These are phyloP conservation scores for Anagyrus pseudococci DNA, from an alignment of 2,888 invertebrate species.

Conservation along the genomic window DNA sequence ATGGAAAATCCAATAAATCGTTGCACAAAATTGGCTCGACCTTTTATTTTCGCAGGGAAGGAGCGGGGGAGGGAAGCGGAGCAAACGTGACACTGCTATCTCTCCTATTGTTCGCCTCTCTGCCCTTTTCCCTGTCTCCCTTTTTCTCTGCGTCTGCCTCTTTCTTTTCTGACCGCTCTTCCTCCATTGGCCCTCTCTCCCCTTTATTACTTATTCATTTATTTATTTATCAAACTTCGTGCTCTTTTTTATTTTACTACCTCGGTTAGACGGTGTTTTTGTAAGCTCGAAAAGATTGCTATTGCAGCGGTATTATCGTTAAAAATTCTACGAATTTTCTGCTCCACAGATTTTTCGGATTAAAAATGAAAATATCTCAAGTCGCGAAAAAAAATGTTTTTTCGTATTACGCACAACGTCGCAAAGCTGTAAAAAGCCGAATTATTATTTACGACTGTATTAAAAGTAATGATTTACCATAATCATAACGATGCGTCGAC, in stretches of 20 bases:
- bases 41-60: slow-evolving; percentile 33
- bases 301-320: neutral
- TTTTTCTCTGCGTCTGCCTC: no score
- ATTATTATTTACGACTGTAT: no score
- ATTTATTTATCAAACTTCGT: slow-evolving; percentile 31
- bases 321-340: neutral
- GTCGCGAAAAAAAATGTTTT: no score
- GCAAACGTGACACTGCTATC: slow-evolving; percentile 21
- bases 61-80: no score
- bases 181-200: slow-evolving; percentile 1
- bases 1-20: slow-evolving; percentile 38
- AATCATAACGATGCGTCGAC: no score
- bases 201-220: no score
- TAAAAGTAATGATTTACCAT: no score
- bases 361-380: neutral
- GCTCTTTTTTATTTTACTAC: neutral
- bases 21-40: slow-evolving; percentile 32
- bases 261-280: neutral
- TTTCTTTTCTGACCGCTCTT: no score
- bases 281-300: neutral
- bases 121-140: slow-evolving; percentile 7
- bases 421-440: no score
- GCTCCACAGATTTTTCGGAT: neutral
- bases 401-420: no score
- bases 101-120: slow-evolving; percentile 29